phyloP scores from a whole-genome alignment of 2,113 vertebrate genomes.

The Sinocyclocheilus anophthalmus region DNA sequence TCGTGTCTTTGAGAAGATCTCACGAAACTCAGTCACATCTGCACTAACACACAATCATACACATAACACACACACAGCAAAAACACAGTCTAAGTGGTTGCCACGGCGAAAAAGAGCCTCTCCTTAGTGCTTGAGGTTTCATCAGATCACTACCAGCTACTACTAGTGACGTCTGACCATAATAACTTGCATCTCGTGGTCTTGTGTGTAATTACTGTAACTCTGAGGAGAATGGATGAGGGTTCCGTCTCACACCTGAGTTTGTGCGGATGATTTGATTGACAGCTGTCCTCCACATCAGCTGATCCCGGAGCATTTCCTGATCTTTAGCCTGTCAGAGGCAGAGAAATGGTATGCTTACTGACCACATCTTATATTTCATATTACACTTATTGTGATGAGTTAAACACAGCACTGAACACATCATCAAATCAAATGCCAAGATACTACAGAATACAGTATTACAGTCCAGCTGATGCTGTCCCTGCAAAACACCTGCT shows the following conservation, averaged over 20 bases:
- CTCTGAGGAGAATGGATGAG: no score
- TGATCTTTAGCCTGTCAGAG: conserved; percentile 65
- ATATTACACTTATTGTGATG: background rate
- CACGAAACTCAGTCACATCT: conserved; percentile 90
- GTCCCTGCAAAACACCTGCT: no score
- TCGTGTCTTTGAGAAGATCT: conserved; percentile 87
- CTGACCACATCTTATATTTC: no score
- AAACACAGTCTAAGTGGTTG: no score
- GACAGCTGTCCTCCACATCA: background rate
- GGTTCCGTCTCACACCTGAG: background rate
- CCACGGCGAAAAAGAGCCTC: no score
- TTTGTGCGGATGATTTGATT: background rate
- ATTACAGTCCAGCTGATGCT: no score
- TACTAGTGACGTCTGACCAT: no score
- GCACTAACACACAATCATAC: conserved; percentile 1
- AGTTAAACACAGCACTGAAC: background rate
- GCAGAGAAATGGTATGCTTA: conserved; percentile 42
- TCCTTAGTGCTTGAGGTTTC: background rate
- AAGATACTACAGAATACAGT: background rate
- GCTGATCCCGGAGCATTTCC: background rate
- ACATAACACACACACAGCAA: background rate
- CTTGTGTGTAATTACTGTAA: no score
- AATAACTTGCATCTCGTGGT: no score
- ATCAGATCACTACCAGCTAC: no score
- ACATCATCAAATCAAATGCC: no score